Evolutionary conservation across 2,797 vertebrate species (phyloP).

Genomic region (Selene dorsalis): DNA sequence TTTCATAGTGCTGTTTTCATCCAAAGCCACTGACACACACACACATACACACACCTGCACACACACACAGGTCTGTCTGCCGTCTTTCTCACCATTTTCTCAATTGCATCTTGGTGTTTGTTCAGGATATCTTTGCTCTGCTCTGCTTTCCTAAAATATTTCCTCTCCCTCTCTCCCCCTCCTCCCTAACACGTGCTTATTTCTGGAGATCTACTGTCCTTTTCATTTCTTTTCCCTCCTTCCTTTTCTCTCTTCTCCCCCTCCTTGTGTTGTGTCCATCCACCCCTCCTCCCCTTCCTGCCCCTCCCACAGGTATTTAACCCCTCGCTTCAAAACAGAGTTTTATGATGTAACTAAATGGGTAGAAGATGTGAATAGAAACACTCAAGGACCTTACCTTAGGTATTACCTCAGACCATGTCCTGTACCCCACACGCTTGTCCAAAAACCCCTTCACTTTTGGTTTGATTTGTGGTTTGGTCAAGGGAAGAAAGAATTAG

Average conservation of each 20-base stretch:
- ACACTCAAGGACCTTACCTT: constrained; percentile 98
- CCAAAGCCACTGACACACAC: constrained; percentile 45
- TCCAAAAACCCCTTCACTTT: constrained; percentile 67
- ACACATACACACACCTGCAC: too few relatives aligned
- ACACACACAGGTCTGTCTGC: constrained; percentile 78
- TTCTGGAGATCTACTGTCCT: constrained; percentile 73
- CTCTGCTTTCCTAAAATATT: constrained; percentile 92
- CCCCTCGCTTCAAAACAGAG: constrained; percentile 98
- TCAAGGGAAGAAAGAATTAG: constrained; percentile 77
- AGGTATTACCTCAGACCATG: constrained; percentile 89
- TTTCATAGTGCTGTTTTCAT: constrained; percentile 67
- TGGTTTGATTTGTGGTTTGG: constrained; percentile 75
- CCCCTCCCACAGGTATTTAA: constrained; percentile 99
- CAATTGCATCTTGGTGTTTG: constrained; percentile 87
- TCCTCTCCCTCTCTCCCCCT: constrained; percentile 82
- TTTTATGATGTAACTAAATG: constrained; percentile 99
- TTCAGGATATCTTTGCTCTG: constrained; percentile 90
- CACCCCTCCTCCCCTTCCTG: constrained; percentile 75
- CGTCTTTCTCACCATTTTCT: constrained; percentile 78
- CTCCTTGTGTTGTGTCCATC: constrained; percentile 91
- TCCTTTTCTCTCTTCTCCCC: constrained; percentile 83
- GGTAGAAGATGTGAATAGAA: constrained; percentile 99
- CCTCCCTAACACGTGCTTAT: constrained; percentile 74
- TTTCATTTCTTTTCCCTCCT: constrained; percentile 75
- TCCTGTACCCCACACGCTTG: constrained; percentile 75